Conservation (phyloP, 2,888 invertebrate species). For the Megamerina dolium region DNA sequence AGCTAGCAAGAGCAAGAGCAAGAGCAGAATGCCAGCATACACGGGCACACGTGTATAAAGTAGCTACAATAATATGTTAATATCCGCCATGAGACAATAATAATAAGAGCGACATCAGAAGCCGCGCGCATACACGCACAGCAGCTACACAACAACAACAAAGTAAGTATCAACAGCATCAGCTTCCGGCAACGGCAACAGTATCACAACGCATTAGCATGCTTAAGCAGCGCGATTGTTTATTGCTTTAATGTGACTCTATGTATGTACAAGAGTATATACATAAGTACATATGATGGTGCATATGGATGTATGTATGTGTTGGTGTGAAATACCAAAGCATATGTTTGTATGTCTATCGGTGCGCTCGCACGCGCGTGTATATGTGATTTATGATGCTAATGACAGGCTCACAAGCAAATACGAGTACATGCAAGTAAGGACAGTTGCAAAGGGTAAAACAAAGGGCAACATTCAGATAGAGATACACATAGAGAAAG, state of each 20-base stretch:
- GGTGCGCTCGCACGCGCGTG: constrained; percentile 9
- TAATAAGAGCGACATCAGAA: constrained; percentile 17
- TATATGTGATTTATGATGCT: constrained; percentile 42
- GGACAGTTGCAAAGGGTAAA: too few species aligned
- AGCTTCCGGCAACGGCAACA: constrained; percentile 15
- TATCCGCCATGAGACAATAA: constrained; percentile 37
- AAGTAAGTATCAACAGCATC: constrained; percentile 1
- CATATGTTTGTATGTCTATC: constrained; percentile 11
- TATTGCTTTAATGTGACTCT: constrained; percentile 38
- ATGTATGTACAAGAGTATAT: constrained; percentile 8
- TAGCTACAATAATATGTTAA: constrained; percentile 44
- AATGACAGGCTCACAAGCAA: constrained; percentile 34
- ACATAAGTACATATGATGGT: constrained; percentile 12
- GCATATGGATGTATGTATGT: constrained; percentile 4
- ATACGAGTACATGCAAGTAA: constrained; percentile 10
- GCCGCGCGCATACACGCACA: constrained; percentile 1
- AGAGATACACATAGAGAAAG: too few species aligned
- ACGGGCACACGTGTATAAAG: constrained; percentile 19
- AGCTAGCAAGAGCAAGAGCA: too few species aligned
- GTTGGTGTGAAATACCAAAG: too few species aligned
- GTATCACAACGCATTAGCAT: constrained; percentile 31
- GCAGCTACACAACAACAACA: constrained; percentile 14
- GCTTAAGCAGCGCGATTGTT: constrained; percentile 31
- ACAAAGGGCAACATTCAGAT: too few species aligned
- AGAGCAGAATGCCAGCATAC: background rate